These are phyloP conservation scores for cattle (Bos taurus) DNA, from an alignment of 2,113 vertebrate genomes.

Conservation along the genomic window DNA sequence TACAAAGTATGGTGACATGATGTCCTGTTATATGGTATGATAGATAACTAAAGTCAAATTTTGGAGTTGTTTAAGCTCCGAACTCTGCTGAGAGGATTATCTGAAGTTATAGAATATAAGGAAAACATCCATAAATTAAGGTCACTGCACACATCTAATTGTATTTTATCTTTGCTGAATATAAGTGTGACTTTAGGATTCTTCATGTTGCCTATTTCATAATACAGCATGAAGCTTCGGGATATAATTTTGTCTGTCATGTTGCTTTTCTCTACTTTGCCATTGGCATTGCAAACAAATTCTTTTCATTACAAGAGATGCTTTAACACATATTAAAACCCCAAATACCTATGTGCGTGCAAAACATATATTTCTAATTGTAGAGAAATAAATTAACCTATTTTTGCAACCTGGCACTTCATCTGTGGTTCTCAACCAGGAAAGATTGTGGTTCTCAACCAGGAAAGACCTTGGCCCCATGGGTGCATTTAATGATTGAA, in stretches of 20 bases:
- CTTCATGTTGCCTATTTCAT: not conserved
- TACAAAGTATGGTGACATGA: not conserved
- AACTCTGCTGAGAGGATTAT: not conserved
- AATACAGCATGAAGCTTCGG: not conserved
- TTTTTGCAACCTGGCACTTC: not conserved
- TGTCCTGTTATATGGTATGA: not conserved
- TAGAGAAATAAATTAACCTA: not conserved
- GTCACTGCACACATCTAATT: not conserved
- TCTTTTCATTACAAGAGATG: not conserved
- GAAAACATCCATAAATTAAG: not conserved
- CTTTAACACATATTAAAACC: not conserved
- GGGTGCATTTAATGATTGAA: not conserved
- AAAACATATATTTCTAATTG: not conserved
- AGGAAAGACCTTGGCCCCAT: not conserved
- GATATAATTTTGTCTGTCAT: not conserved
- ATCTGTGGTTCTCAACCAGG: not conserved
- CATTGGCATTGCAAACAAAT: not conserved
- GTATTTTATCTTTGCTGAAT: slow-evolving; percentile 26
- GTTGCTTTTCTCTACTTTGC: not conserved
- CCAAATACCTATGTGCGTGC: not conserved
- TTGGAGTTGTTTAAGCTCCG: not conserved
- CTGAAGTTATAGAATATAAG: not conserved
- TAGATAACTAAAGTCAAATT: not conserved
- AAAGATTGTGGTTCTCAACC: not conserved
- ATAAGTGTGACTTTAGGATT: not conserved